A percentile compares a stretch with the other conserved stretches of the same genome.
Conservation (phyloP, 2,888 invertebrate species). For the Heliconius charithonia region DNA sequence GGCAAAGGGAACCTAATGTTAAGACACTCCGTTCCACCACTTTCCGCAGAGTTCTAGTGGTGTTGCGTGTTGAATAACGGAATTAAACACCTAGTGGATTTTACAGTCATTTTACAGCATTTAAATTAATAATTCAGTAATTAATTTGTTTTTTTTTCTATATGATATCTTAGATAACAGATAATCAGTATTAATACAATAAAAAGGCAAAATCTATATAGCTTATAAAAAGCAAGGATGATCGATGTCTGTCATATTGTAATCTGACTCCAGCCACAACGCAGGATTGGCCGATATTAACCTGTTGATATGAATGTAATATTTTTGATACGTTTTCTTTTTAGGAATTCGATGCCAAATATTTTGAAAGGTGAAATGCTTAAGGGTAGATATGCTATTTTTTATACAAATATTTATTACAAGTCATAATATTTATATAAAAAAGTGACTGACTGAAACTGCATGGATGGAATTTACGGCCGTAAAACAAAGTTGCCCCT, state of each 20-base stretch:
- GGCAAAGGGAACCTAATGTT: too few species aligned
- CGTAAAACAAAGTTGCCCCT: too few species aligned
- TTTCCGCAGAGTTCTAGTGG: too few species aligned
- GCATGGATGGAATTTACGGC: too few species aligned
- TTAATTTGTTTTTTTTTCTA: neutral
- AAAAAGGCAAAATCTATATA: slow-evolving; percentile 10
- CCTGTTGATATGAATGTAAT: slow-evolving; percentile 26
- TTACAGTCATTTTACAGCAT: too few species aligned
- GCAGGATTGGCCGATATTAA: slow-evolving; percentile 25
- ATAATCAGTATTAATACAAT: neutral
- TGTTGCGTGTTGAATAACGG: too few species aligned
- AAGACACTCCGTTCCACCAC: too few species aligned
- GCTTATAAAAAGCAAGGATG: slow-evolving; percentile 2
- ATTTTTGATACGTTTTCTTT: slow-evolving; percentile 13
- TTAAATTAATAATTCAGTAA: neutral
- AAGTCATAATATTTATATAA: too few species aligned
- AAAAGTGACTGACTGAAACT: too few species aligned
- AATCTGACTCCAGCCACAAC: slow-evolving; percentile 17
- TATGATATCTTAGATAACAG: neutral
- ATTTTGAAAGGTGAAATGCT: neutral
- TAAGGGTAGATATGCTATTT: neutral
- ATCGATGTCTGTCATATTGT: slow-evolving; percentile 18
- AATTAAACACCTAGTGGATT: too few species aligned
- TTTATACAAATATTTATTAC: neutral
- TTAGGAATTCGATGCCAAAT: neutral